Base-by-base conservation (phyloP, 2,113 vertebrate genomes). In the Corvus moneduloides region DNA sequence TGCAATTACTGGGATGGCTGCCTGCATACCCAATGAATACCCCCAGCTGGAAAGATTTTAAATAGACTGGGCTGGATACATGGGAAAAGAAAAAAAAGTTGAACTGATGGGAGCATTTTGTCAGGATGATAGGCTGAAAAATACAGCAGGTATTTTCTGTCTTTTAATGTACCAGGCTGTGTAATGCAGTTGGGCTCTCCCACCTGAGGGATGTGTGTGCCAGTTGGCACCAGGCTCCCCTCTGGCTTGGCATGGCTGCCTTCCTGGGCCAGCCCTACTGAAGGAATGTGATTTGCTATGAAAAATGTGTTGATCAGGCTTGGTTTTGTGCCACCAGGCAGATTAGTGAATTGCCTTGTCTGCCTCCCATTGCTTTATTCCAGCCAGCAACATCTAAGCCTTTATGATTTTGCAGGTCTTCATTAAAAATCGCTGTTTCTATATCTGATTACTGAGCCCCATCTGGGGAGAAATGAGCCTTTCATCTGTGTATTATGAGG, bases 381-480 rank as follows among this genome's bases (percentile, higher is more conserved):
- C 94, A 96, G 95, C 83, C 83, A 95, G 94, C 68, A 94, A 68
- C 79, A 77, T 96, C 90, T 87, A 89, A 94, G 72, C 84, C 84
- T 95, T 79, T 78, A 72, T 71, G 68, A 84, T 89, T 94, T 87
- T 92, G 56, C 88, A 87, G 80, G 88, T 91, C 94, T 97, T 92
- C 95, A 95, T 96, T 88, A 96, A 93, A 83, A 88, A 93, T 92
- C 64, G 84, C 90, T 93, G 78, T 96, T 97, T 94, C 94, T 96
- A 75, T 94, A 93, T 96, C 88, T 95, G 93, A 94, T 96, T 91
- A 73, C 59, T 76, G 76, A 93, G 94, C 89, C 82, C 91, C 94
- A 95, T 96, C 94, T 87, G 92, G 87, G 94, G 75, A 74, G 75
- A 90, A 95, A 89, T 32, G 46, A 83, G 73, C 81, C 82, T 95